Base-by-base conservation (phyloP, 2,113 vertebrate genomes). In the Antechinus stuartii region DNA sequence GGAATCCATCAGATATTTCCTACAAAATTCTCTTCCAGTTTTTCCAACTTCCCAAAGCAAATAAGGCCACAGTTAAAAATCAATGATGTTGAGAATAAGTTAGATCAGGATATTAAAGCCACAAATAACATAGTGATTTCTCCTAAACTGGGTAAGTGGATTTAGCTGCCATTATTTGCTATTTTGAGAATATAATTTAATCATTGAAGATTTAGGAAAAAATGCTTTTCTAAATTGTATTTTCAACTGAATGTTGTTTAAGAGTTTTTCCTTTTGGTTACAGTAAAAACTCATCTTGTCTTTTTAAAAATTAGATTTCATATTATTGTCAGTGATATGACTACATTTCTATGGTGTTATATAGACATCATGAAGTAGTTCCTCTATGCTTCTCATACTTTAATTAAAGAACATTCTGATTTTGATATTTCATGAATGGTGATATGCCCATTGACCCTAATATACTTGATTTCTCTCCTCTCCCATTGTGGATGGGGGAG, bases 31-130 rank as follows among this genome's bases (percentile, higher is more conserved):
- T 12, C 55, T 91, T 9, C 46, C 55, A 53, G 50, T 53, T 23
- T 12, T 26, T 0, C 54, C 0, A 1, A 8, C 0, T 0, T 2
- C 54, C 26, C 55, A 30, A 0, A 52, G 68, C 22, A 49, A 22
- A 52, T 1, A 30, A 76, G 14, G 35, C 10, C 0, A 0, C 11
- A 0, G 0, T 3, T 16, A 0, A 49, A 0, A 35, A 12, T 5
- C 4, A 4, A 55, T 11, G 24, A 0, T 8, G 35, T 76, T 84
- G n/a, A 42, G n/a, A 84, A 84, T 84, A 84, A 84, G n/a, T 84
- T 42, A 84, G 68, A n/a, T 76, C 30, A 76, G 30, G 35, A 84
- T 84, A 84, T 84, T 22, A 42, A 84, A 84, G 35, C n/a, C n/a
- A 84, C 68, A 84, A 84, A 84, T 42, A 84, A 84, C n/a, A 42